Evolutionary conservation across 2,113 vertebrate genomes (phyloP).

Genomic region (Dasypus novemcinctus): DNA sequence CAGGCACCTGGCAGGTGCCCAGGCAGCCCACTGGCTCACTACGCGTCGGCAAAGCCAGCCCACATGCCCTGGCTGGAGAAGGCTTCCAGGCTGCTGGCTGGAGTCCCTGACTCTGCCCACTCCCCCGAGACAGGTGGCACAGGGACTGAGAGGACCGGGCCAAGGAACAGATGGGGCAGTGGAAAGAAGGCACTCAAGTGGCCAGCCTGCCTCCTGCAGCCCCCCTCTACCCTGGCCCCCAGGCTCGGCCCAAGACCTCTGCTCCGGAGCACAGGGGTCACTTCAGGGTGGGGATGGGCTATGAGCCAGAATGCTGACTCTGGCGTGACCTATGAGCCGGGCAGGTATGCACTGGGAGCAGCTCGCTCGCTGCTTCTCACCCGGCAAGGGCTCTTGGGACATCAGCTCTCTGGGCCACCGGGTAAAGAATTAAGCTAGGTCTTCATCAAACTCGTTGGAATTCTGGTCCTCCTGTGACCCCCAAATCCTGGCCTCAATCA

Average conservation of each 20-base stretch:
- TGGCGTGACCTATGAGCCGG: not conserved
- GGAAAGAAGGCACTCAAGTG: not conserved
- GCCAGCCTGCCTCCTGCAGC: not conserved
- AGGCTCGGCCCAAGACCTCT: not conserved
- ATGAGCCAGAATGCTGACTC: constrained; percentile 39
- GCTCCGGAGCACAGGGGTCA: not conserved
- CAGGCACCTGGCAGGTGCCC: not conserved
- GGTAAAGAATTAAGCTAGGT: not conserved
- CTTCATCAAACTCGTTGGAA: not conserved
- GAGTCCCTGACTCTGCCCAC: not conserved
- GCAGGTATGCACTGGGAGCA: not conserved
- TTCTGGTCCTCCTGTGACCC: not conserved
- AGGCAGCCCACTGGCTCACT: no score
- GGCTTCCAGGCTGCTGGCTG: not conserved
- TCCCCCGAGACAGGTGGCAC: not conserved
- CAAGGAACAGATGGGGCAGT: not conserved
- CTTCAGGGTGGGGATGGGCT: not conserved
- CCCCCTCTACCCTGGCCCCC: not conserved
- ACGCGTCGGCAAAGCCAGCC: not conserved
- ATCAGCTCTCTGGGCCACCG: not conserved
- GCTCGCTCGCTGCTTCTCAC: not conserved
- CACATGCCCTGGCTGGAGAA: not conserved
- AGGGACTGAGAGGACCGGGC: not conserved
- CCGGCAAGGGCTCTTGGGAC: not conserved
- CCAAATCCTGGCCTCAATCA: not conserved